A percentile compares a stretch with the other conserved stretches of the same genome.
These are phyloP conservation scores for Idaea biselata DNA, from an alignment of 2,888 invertebrate genomes.

Conservation along the genomic window DNA sequence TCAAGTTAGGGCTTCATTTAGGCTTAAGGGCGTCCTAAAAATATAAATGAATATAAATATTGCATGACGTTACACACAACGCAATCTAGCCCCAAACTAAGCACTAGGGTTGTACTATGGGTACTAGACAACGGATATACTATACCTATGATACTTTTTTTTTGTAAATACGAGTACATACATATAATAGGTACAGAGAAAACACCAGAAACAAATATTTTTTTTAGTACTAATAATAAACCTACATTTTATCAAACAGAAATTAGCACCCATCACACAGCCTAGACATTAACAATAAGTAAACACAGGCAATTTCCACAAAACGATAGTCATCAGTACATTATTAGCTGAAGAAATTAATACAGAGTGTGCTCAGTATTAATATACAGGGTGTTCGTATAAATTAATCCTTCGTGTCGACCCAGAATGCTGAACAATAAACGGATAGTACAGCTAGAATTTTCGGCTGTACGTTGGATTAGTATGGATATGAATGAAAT, in stretches of 20 bases:
- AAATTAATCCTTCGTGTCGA: conserved; percentile 58
- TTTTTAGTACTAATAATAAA: too few relatives aligned
- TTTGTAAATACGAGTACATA: too few relatives aligned
- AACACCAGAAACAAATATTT: too few relatives aligned
- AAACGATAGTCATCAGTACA: conserved; percentile 26
- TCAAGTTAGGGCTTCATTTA: too few relatives aligned
- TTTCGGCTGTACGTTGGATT: conserved; percentile 34
- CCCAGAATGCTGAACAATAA: conserved; percentile 53
- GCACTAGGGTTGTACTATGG: too few relatives aligned
- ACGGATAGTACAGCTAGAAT: conserved; percentile 48
- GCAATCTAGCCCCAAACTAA: too few relatives aligned
- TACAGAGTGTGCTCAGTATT: conserved; percentile 35
- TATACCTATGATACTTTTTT: too few relatives aligned
- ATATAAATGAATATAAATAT: too few relatives aligned
- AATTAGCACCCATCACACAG: background rate
- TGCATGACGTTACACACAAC: too few relatives aligned
- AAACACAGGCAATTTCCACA: background rate
- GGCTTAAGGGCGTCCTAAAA: too few relatives aligned
- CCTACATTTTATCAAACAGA: background rate
- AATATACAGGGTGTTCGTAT: conserved; percentile 48
- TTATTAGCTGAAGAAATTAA: conserved; percentile 45
- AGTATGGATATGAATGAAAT: conserved; percentile 28
- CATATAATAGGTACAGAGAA: too few relatives aligned
- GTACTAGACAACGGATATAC: too few relatives aligned
- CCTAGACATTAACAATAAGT: background rate